A percentile compares a stretch with the other conserved stretches of the same genome.
Evolutionary conservation across 2,797 vertebrate species (phyloP).

Genomic region (Labroides dimidiatus): DNA sequence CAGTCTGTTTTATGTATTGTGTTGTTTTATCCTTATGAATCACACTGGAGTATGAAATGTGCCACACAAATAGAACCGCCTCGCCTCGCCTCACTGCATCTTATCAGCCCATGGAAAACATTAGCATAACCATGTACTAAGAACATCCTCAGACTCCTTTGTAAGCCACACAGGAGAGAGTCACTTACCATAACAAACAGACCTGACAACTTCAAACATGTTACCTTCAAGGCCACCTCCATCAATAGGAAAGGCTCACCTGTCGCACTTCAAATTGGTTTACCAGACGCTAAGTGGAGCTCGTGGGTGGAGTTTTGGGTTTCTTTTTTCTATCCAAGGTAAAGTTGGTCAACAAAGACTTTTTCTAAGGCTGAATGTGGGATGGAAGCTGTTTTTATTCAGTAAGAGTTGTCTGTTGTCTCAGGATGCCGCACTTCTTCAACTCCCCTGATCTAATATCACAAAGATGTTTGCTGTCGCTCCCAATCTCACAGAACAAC

Average conservation of each 20-base stretch:
- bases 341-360: not conserved
- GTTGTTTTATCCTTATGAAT: too few relatives aligned
- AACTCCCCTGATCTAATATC: constrained; percentile 7
- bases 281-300: not conserved
- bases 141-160: too few relatives aligned
- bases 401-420: not conserved
- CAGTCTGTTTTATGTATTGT: too few relatives aligned
- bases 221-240: not conserved
- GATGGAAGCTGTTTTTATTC: not conserved
- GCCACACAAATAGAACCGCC: too few relatives aligned
- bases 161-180: too few relatives aligned
- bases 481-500: constrained; percentile 20
- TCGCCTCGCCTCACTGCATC: too few relatives aligned
- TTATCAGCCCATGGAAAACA: too few relatives aligned
- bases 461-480: constrained; percentile 12
- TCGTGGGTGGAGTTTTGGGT: not conserved
- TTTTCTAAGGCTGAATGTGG: not conserved
- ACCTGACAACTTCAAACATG: not conserved
- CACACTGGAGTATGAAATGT: too few relatives aligned
- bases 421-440: not conserved
- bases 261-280: not conserved
- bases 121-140: too few relatives aligned
- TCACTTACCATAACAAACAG: too few relatives aligned
- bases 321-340: not conserved
- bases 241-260: not conserved